Percentiles rank a stretch among this genome's conserved stretches.
Conservation (phyloP, 1,140 invertebrate genomes). For the Aricia agestis region DNA sequence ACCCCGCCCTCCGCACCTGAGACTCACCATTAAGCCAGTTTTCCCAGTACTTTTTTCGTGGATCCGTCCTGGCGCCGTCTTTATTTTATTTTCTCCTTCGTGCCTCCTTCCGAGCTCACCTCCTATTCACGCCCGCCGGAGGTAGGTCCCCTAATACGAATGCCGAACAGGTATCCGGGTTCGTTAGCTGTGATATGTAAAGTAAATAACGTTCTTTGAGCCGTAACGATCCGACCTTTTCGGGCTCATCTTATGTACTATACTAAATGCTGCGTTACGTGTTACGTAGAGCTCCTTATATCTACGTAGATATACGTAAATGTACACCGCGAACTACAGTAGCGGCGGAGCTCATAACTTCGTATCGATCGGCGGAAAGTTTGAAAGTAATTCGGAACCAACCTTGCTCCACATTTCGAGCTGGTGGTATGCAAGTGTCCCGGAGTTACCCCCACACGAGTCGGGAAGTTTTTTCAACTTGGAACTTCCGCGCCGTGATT, state of each 20-base stretch:
- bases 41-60: slow-evolving; percentile 69
- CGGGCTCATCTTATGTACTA: background rate
- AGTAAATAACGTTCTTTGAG: slow-evolving; percentile 69
- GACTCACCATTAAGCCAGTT: slow-evolving; percentile 67
- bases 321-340: background rate
- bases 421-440: slow-evolving; percentile 70
- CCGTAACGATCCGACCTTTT: slow-evolving; percentile 21
- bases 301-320: background rate
- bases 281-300: background rate
- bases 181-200: slow-evolving; percentile 73
- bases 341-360: slow-evolving; percentile 4
- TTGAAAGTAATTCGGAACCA: slow-evolving; percentile 67
- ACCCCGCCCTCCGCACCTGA: slow-evolving; percentile 70
- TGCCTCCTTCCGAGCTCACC: slow-evolving; percentile 68
- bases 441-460: slow-evolving; percentile 65
- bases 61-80: slow-evolving; percentile 67
- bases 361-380: slow-evolving; percentile 70
- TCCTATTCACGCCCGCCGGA: slow-evolving; percentile 71
- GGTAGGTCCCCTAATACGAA: slow-evolving; percentile 72
- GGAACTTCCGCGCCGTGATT: slow-evolving; percentile 74
- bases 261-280: background rate
- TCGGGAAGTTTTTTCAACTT: slow-evolving; percentile 60
- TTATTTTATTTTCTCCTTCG: slow-evolving; percentile 75
- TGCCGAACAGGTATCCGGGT: slow-evolving; percentile 68
- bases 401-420: slow-evolving; percentile 73